Evolutionary conservation across 2,888 invertebrate genomes (phyloP).

Genomic region (Mythimna albipuncta): DNA sequence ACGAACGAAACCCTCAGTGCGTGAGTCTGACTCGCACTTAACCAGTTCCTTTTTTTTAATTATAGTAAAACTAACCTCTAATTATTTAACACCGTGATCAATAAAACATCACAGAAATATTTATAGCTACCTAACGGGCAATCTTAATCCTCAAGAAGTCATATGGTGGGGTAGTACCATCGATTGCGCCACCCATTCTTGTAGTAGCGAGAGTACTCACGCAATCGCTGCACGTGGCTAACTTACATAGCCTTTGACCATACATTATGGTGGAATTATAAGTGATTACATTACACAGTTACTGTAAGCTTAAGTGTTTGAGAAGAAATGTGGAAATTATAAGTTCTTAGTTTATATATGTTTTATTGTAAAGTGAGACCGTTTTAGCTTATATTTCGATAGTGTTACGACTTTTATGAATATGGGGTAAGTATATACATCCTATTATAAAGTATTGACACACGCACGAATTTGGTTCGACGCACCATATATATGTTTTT

Average conservation of each 20-base stretch:
- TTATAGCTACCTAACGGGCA: slow-evolving; percentile 45
- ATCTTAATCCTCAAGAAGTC: slow-evolving; percentile 57
- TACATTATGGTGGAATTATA: slow-evolving; percentile 34
- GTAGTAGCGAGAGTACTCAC: slow-evolving; percentile 76
- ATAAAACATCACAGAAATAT: slow-evolving; percentile 3
- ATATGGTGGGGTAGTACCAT: slow-evolving; percentile 59
- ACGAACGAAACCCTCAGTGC: no score
- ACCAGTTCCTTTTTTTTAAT: not conserved
- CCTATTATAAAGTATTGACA: no score
- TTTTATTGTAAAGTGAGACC: not conserved
- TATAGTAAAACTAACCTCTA: not conserved
- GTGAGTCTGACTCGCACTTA: no score
- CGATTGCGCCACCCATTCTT: slow-evolving; percentile 76
- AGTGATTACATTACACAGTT: slow-evolving; percentile 47
- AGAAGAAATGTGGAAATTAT: not conserved
- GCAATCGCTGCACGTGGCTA: slow-evolving; percentile 66
- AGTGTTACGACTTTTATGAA: not conserved
- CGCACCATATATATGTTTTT: no score
- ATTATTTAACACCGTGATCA: not conserved
- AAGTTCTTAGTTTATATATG: not conserved
- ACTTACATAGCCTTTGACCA: slow-evolving; percentile 47
- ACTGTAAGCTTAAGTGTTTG: slow-evolving; percentile 9
- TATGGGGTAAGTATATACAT: not conserved
- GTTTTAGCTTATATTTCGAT: not conserved
- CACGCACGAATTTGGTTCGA: no score